Evolutionary conservation across 2,113 vertebrate species (phyloP).

Genomic region (Pterocles gutturalis): DNA sequence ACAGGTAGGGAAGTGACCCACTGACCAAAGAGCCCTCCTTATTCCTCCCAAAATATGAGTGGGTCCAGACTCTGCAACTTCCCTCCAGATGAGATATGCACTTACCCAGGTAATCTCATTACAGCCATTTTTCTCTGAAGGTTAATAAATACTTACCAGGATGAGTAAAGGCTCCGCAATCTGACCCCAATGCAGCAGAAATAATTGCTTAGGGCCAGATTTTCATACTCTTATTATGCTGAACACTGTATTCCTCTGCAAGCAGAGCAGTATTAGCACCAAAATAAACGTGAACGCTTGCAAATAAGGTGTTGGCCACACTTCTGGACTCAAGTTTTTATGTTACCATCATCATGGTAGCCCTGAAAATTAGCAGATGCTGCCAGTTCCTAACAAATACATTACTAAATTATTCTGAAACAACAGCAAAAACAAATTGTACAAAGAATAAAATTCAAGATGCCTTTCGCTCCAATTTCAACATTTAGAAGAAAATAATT

Average conservation of each 20-base stretch:
- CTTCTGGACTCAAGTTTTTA: slow-evolving; percentile 41
- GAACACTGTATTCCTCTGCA: not conserved
- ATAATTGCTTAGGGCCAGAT: slow-evolving; percentile 51
- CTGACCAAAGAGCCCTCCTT: not conserved
- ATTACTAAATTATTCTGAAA: slow-evolving; percentile 43
- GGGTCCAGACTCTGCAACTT: not conserved
- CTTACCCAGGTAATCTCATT: slow-evolving; percentile 45
- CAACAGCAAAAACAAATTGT: slow-evolving; percentile 50
- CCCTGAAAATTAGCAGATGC: slow-evolving; percentile 62
- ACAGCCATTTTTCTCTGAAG: slow-evolving; percentile 23
- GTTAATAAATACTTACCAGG: slow-evolving; percentile 48
- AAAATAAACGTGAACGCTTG: slow-evolving; percentile 9
- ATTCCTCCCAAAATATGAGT: not conserved
- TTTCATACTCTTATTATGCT: not conserved
- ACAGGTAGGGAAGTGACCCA: not conserved
- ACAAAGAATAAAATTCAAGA: slow-evolving; percentile 1
- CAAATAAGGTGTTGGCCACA: slow-evolving; percentile 36
- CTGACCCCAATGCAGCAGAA: slow-evolving; percentile 7
- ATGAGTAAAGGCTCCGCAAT: slow-evolving; percentile 54
- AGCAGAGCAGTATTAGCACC: not conserved
- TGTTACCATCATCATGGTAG: not conserved
- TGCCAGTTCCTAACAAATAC: slow-evolving; percentile 27
- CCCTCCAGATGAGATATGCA: not conserved
- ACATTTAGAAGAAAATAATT: slow-evolving; percentile 59
- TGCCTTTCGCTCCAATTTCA: slow-evolving; percentile 41